Evolutionary conservation across 2,113 vertebrate species (phyloP), one percentile per base, ranked within the genome.

Genomic region (Sander vitreus): DNA sequence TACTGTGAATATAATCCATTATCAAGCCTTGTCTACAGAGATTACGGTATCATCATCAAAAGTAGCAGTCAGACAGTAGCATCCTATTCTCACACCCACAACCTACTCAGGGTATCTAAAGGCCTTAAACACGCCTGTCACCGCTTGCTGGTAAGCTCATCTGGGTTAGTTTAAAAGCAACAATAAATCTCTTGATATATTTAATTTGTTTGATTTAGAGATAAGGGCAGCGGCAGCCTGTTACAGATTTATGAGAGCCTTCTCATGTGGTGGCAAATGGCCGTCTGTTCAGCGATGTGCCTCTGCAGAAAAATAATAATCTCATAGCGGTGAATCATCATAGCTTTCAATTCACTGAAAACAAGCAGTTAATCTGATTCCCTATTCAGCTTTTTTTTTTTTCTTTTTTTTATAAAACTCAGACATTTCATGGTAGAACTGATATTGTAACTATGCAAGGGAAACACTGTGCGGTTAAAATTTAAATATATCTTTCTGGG

Each of bases 131-230:
- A 62, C 6, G 57, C 13, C 47, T 54, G 78, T 71, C 59, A 62
- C 23, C 30, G 25, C 33, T 39, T 48, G 78, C 75, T 54, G 3
- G 48, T 57, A 63, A 67, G 55, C 70, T 77, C 67, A 43, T 81
- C n/a, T 8, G 21, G 76, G 75, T 84, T 88, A 69, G 54, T 84
- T 76, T 81, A 78, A 83, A 78, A 85, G 67, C 77, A 68, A 74
- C 60, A 75, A 69, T 87, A 88, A 90, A 87, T 86, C 85, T 90
- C 55, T 23, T 65, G 39, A 89, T 87, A 66, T 80, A 70, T 81
- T 84, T 85, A 80, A 89, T 89, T 86, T 85, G 80, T 84, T 92
- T 75, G 64, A 87, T 85, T 89, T 90, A 87, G 72, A 74, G 83
- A 85, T n/a, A 39, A 83, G 81, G 80, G 67, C 73, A 70, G 76